Percentiles rank a stretch among this genome's conserved stretches.
Conservation (phyloP, 2,113 vertebrate species). For the Myxocyprinus asiaticus region DNA sequence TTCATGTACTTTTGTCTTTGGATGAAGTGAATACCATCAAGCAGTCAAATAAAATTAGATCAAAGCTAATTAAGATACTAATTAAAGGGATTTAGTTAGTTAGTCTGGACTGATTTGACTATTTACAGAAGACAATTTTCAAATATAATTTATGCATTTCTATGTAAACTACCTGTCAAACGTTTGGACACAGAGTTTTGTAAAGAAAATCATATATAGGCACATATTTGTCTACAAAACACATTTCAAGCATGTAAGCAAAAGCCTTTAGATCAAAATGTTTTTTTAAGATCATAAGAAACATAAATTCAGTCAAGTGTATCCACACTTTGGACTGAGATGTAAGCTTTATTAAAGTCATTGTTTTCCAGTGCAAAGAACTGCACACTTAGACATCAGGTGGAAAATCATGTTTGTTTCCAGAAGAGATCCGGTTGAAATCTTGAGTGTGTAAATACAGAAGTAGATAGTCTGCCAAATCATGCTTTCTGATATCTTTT, state of each 20-base stretch:
- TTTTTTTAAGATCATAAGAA: too few relatives aligned
- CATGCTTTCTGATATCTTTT: neutral
- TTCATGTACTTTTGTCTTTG: neutral
- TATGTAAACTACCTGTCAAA: neutral
- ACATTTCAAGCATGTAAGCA: too few relatives aligned
- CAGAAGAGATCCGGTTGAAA: neutral
- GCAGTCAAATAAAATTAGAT: conserved; percentile 49
- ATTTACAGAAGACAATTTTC: neutral
- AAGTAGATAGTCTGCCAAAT: neutral
- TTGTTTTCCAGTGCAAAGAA: neutral
- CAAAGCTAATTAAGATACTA: conserved; percentile 48
- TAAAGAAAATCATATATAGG: too few relatives aligned
- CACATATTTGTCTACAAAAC: too few relatives aligned
- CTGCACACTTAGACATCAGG: neutral
- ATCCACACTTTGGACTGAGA: too few relatives aligned
- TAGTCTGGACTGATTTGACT: conserved; percentile 37
- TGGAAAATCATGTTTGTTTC: neutral
- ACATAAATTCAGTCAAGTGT: too few relatives aligned
- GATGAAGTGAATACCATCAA: conserved; percentile 10
- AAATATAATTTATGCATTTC: neutral
- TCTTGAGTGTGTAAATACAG: neutral
- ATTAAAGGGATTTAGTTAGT: conserved; percentile 46
- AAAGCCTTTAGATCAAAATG: too few relatives aligned
- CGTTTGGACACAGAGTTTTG: too few relatives aligned
- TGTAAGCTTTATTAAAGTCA: too few relatives aligned